Base-by-base conservation (phyloP, 2,888 invertebrate genomes). In the Lasioglossum malachurum region DNA sequence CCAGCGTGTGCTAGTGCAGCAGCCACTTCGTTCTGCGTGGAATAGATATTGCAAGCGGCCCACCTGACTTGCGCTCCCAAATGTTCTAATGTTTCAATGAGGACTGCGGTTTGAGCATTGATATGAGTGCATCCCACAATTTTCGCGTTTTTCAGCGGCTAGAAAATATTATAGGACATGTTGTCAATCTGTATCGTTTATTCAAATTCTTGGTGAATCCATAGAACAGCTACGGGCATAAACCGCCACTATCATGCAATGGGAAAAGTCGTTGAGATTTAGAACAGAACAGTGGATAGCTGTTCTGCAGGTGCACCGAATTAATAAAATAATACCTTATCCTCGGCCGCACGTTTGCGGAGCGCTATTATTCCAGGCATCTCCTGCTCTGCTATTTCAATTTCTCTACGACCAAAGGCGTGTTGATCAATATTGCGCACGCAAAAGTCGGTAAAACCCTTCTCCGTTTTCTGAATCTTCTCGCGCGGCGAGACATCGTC, bases 331-430 rank as follows among this genome's bases (percentile, higher is more conserved):
- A 71, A 71, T 83, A 89, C 95, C 94, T 99, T 99, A 94, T 99
- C 99, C 80, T 99, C 98, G 78, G 97, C 97, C 0, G 99, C 99
- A 87, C 99, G 96, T 92, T 98, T 98, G 78, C 99, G 96, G 90
- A 99, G 95, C 1, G 99, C 99, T 97, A 99, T 98, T 85, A 99
- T 98, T 0, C 99, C 99, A 0, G 99, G 99, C 99, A 99, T 99
- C 96, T 99, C 99, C 96, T 99, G 99, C 94, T 99, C 99, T 0
- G 99, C 99, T 88, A 99, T 99, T 96, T 99, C 99, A 89, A 99
- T 99, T 96, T 99, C 99, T 67, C 99, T 96, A 49, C 99, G 96
- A 0, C 99, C 99, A 94, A 99, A 99, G 0, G 98, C 98, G 94
- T 98, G 98, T 94, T 99, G 98, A 88, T 97, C 98, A 85, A 99